Base-by-base conservation (phyloP, 2,113 vertebrate species). In the Syrrhaptes paradoxus region DNA sequence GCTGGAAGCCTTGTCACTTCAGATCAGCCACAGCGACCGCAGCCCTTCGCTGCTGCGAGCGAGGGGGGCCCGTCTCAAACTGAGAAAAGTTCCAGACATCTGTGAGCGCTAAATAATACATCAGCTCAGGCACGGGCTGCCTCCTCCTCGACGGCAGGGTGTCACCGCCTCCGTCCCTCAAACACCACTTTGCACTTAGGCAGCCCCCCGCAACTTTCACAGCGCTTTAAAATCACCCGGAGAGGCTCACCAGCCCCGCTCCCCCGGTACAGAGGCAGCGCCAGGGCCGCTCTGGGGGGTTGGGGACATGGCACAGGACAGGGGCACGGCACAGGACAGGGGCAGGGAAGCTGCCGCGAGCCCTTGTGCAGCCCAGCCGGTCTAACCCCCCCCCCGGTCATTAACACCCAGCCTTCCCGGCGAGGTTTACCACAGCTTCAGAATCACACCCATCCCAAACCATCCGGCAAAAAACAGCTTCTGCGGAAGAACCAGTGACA, bases 161-260 rank as follows among this genome's bases (percentile, higher is more conserved):
- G 55, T 16, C 68, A 1, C 29, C 21, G 21, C 79, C 81, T 24
- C 87, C 82, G 31, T 18, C 75, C 51, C 67, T 80, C 71, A 12
- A 3, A 95, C 96, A 95, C 45, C 81, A 7, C 84, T 95, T 93
- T 91, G 93, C 96, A 95, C 96, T 96, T 93, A 95, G 68, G 77
- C 85, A 74, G 89, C 91, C 9, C 72, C 87, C 34, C 11, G 0
- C 65, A 38, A 89, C 89, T 55, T 90, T 81, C 94, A 93, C 63
- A 84, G 83, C 3, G 45, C 83, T 89, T 95, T 68, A 90, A 86
- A 77, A 92, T 95, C 96, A 92, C 80, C 87, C 85, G 2, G 15
- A 0, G 16, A 76, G 46, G 8, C 14, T 15, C 41, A 2, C 11
- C 10, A 3, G 51, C 68, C 26, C 25, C 4, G 6, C 20, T 61